Percentiles rank a stretch among this genome's conserved stretches.
Conservation (phyloP, 2,888 invertebrate species). For the Agrochola lota region DNA sequence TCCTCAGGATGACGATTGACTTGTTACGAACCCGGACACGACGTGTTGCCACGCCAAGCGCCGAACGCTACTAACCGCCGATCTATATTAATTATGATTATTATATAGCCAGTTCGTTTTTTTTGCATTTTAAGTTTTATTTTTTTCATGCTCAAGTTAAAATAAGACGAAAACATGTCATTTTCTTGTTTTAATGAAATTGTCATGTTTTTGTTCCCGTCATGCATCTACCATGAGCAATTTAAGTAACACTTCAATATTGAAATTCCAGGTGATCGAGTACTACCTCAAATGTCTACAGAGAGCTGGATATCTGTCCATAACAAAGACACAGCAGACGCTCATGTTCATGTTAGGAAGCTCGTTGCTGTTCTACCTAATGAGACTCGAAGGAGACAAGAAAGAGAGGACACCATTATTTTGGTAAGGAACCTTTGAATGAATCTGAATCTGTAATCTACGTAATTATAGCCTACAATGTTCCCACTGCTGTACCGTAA, state of each 20-base stretch:
- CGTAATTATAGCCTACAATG: background rate
- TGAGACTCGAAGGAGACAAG: conserved; percentile 87
- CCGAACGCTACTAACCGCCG: too few species aligned
- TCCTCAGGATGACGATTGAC: too few species aligned
- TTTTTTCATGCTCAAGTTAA: too few species aligned
- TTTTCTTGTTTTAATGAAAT: too few species aligned
- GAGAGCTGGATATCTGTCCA: conserved; percentile 78
- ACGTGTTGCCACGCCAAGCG: too few species aligned
- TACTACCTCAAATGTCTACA: conserved; percentile 82
- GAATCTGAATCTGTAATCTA: background rate
- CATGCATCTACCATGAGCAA: too few species aligned
- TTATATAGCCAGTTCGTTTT: background rate
- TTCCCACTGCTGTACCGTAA: background rate
- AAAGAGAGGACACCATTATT: conserved; percentile 82
- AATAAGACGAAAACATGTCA: background rate
- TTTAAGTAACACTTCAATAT: background rate
- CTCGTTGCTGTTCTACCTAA: conserved; percentile 86
- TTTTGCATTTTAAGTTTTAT: too few species aligned
- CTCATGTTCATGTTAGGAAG: conserved; percentile 87
- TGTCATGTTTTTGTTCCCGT: background rate
- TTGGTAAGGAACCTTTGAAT: conserved; percentile 77
- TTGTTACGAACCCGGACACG: too few species aligned
- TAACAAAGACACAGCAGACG: conserved; percentile 83
- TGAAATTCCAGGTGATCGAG: conserved; percentile 81
- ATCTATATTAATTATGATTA: background rate